Evolutionary conservation across 1,140 invertebrate genomes (phyloP).

Genomic region (Rhyzopertha dominica): DNA sequence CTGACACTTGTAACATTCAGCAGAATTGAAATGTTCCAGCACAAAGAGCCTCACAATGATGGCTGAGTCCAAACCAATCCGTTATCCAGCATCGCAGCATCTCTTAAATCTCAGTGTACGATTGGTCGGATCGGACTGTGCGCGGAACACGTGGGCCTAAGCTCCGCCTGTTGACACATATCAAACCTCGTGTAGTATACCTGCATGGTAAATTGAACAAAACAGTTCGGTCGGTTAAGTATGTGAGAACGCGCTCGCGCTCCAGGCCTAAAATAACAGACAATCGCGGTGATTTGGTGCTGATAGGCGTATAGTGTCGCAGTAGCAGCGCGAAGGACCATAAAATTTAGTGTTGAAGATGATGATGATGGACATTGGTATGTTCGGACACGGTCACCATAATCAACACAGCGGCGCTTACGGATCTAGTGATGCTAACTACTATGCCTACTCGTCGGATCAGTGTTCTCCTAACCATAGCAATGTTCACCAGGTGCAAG

Average conservation of each 20-base stretch:
- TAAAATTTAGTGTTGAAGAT: constrained; percentile 48
- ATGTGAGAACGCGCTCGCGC: too few relatives aligned
- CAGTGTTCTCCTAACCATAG: constrained; percentile 19
- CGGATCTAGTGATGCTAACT: constrained; percentile 45
- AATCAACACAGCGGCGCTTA: constrained; percentile 40
- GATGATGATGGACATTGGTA: constrained; percentile 68
- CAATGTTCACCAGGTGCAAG: constrained; percentile 30
- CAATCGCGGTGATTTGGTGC: too few relatives aligned
- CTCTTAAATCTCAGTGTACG: constrained; percentile 10
- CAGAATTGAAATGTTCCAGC: constrained; percentile 40
- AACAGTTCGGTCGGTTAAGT: too few relatives aligned
- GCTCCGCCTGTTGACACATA: constrained; percentile 26
- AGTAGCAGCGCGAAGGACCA: too few relatives aligned
- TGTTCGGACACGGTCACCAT: constrained; percentile 58
- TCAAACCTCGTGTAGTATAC: constrained; percentile 8
- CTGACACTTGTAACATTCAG: constrained; percentile 42
- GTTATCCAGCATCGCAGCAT: constrained; percentile 30
- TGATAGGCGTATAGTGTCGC: too few relatives aligned
- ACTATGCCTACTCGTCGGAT: constrained; percentile 46
- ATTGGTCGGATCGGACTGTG: constrained; percentile 30
- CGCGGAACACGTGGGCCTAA: constrained; percentile 29
- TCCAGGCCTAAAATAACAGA: too few relatives aligned
- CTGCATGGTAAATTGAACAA: too few relatives aligned
- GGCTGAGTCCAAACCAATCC: constrained; percentile 42
- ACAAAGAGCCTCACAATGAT: constrained; percentile 35